These are phyloP conservation scores for Autographa gamma DNA, from an alignment of 2,888 invertebrate species.

Conservation along the genomic window DNA sequence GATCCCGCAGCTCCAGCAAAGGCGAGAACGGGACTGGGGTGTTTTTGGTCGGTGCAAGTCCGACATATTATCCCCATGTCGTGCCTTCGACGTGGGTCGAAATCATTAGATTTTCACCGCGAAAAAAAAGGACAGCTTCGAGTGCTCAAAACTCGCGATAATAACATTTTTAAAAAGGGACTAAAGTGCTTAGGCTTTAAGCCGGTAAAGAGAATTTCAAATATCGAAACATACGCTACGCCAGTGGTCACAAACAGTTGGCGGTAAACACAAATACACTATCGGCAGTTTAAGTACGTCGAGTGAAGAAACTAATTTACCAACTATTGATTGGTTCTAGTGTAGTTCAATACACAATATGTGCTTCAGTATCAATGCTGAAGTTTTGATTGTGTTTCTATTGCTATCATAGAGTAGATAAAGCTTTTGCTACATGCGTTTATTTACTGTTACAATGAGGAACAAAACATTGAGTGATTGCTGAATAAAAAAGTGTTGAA, in stretches of 20 bases:
- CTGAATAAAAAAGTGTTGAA: neutral
- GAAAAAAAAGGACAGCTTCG: no score
- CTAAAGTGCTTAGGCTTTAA: no score
- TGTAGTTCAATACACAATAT: constrained; percentile 39
- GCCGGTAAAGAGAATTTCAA: neutral
- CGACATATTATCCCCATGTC: no score
- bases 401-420: constrained; percentile 9
- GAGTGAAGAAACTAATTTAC: constrained; percentile 56
- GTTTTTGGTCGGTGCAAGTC: no score
- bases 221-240: constrained; percentile 7
- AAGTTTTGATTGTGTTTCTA: constrained; percentile 60
- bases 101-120: no score
- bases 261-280: neutral
- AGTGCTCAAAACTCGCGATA: no score
- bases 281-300: neutral
- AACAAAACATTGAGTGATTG: neutral
- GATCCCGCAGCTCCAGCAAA: no score
- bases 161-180: no score
- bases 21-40: no score
- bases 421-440: constrained; percentile 20
- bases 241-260: neutral
- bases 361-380: constrained; percentile 26
- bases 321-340: constrained; percentile 61
- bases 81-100: no score
- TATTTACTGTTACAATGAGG: constrained; percentile 2